These are phyloP conservation scores for Eurystomus gularis DNA, from an alignment of 2,113 vertebrate species.

Conservation along the genomic window DNA sequence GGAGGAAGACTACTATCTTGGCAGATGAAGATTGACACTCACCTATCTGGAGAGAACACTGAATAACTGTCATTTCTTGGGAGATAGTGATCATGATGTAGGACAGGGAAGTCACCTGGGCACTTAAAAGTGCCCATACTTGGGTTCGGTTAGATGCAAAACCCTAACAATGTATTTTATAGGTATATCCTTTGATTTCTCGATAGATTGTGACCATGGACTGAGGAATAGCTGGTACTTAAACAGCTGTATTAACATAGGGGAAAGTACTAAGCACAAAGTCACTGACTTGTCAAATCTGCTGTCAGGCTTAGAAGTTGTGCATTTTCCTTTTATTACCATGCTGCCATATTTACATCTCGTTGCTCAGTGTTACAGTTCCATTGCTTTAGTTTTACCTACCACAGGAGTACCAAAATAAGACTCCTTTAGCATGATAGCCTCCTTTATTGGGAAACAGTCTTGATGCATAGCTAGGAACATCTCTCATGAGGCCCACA, in stretches of 20 bases:
- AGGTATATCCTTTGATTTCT: background rate
- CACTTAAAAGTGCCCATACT: fast-evolving
- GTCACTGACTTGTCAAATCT: background rate
- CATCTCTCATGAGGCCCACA: background rate
- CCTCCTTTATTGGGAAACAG: background rate
- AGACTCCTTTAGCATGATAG: background rate
- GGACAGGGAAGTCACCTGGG: background rate
- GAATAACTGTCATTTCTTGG: background rate
- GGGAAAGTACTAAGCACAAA: background rate
- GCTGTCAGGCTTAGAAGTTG: background rate
- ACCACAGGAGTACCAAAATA: background rate
- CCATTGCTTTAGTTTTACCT: background rate
- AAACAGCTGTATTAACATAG: fast-evolving
- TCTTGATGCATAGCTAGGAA: background rate
- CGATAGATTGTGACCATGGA: background rate
- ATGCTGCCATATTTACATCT: background rate
- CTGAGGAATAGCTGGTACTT: background rate
- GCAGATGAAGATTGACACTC: background rate
- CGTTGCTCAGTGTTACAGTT: background rate
- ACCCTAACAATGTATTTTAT: background rate
- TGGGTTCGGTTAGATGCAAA: background rate
- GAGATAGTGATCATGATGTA: fast-evolving
- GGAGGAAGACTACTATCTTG: background rate
- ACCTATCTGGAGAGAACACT: background rate
- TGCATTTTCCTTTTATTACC: background rate